Conservation (phyloP, 1,140 invertebrate genomes). For the Drosophila elegans region DNA sequence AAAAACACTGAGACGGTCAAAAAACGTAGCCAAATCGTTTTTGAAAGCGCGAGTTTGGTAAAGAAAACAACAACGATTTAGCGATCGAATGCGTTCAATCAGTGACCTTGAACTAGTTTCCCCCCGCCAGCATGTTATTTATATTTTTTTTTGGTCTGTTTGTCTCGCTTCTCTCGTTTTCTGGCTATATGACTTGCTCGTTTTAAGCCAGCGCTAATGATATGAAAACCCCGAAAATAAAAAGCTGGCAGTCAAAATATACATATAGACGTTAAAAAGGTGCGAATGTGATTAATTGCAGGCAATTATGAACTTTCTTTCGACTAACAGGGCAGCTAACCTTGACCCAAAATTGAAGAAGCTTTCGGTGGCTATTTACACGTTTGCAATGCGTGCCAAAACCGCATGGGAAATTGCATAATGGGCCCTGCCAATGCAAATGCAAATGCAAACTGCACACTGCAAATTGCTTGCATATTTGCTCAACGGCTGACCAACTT, state of each 20-base stretch:
- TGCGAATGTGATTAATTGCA: slow-evolving; percentile 60
- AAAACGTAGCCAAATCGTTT: slow-evolving; percentile 33
- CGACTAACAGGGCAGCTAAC: slow-evolving; percentile 61
- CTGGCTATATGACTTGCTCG: slow-evolving; percentile 36
- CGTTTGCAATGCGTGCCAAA: slow-evolving; percentile 21
- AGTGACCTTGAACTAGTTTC: slow-evolving; percentile 82
- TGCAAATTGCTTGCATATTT: slow-evolving; percentile 43
- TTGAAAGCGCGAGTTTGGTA: slow-evolving; percentile 36
- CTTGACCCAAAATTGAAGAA: slow-evolving; percentile 66
- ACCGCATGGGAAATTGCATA: slow-evolving; percentile 64
- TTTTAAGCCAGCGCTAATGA: slow-evolving; percentile 46
- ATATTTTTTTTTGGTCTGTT: slow-evolving; percentile 37
- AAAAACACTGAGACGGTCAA: slow-evolving; percentile 43
- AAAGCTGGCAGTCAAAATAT: slow-evolving; percentile 35
- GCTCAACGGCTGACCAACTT: slow-evolving; percentile 43
- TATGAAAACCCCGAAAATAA: slow-evolving; percentile 23
- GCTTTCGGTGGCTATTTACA: slow-evolving; percentile 9
- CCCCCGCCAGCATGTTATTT: slow-evolving; percentile 40
- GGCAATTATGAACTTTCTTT: slow-evolving; percentile 67
- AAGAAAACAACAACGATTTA: slow-evolving; percentile 16
- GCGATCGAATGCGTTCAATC: slow-evolving; percentile 60
- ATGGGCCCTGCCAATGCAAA: slow-evolving; percentile 45
- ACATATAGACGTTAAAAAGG: slow-evolving; percentile 30
- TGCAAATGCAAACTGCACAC: slow-evolving; percentile 39
- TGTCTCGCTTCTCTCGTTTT: slow-evolving; percentile 48